phyloP scores from a whole-genome alignment of 2,113 vertebrate genomes.

The Centropus unirufus region DNA sequence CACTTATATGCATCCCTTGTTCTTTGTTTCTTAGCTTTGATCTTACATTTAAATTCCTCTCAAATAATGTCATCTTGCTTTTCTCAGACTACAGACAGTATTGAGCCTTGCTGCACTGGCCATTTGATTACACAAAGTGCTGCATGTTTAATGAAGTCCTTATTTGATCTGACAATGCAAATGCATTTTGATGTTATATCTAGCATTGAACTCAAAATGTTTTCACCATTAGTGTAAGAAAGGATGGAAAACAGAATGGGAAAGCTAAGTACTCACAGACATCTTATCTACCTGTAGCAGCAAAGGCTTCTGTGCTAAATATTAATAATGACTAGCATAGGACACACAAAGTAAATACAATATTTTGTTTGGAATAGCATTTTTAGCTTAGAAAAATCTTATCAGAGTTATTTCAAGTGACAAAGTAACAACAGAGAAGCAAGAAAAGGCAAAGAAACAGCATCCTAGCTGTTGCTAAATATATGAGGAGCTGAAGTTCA shows the following conservation, averaged over 20 bases:
- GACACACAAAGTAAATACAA: background rate
- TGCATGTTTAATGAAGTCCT: background rate
- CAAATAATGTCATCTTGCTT: background rate
- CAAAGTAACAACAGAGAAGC: background rate
- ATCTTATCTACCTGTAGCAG: background rate
- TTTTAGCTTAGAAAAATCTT: background rate
- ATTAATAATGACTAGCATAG: background rate
- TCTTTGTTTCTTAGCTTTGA: constrained; percentile 52
- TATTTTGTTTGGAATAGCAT: background rate
- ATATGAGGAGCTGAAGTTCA: background rate
- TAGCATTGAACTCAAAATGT: constrained; percentile 7
- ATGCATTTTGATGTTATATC: constrained; percentile 39
- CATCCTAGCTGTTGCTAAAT: background rate
- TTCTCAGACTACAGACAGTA: constrained; percentile 16
- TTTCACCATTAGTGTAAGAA: constrained; percentile 2
- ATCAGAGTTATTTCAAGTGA: background rate
- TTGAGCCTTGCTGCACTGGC: background rate
- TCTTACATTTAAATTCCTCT: constrained; percentile 47
- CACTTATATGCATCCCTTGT: background rate
- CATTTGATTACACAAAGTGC: constrained; percentile 13
- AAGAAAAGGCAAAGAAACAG: background rate
- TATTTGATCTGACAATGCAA: constrained; percentile 52
- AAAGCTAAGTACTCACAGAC: background rate
- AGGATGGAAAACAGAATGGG: background rate
- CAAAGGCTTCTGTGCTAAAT: background rate